Evolutionary conservation across 2,797 vertebrate genomes (phyloP).

Genomic region (Cygnus olor): DNA sequence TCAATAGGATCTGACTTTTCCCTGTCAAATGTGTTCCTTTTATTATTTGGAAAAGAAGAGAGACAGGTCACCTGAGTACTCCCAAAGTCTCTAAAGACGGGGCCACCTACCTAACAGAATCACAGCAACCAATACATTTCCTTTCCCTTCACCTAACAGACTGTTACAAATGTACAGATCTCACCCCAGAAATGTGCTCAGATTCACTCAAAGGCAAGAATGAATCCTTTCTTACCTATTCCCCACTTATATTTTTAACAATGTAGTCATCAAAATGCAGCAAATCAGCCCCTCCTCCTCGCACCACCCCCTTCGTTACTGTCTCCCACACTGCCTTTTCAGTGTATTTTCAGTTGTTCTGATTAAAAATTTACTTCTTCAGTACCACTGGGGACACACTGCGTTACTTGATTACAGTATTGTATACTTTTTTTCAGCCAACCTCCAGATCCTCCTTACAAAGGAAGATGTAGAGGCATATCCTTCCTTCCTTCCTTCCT

Average conservation of each 20-base stretch:
- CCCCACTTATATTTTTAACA: constrained; percentile 22
- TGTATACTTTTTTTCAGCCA: constrained; percentile 11
- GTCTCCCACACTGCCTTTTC: not conserved
- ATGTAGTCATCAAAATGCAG: not conserved
- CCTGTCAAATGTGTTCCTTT: not conserved
- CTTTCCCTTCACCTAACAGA: constrained; percentile 13
- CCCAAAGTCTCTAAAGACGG: not conserved
- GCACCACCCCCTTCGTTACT: not conserved
- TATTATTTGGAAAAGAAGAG: not conserved
- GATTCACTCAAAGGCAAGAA: constrained; percentile 41
- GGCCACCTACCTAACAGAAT: not conserved
- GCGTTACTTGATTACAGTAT: constrained; percentile 40
- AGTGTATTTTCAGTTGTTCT: constrained; percentile 59
- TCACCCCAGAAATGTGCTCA: not conserved
- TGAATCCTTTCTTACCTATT: not conserved
- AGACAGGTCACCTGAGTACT: not conserved
- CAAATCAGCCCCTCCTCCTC: not conserved
- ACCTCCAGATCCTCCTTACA: not conserved
- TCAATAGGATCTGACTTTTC: not conserved
- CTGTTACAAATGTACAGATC: not conserved
- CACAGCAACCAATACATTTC: not conserved
- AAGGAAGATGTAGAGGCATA: not conserved
- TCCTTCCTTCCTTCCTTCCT: not conserved
- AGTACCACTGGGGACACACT: constrained; percentile 29
- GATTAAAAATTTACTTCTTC: constrained; percentile 72